A percentile compares a stretch with the other conserved stretches of the same genome.
Conservation (phyloP, 2,888 invertebrate genomes). For the Lycophotia porphyrea region DNA sequence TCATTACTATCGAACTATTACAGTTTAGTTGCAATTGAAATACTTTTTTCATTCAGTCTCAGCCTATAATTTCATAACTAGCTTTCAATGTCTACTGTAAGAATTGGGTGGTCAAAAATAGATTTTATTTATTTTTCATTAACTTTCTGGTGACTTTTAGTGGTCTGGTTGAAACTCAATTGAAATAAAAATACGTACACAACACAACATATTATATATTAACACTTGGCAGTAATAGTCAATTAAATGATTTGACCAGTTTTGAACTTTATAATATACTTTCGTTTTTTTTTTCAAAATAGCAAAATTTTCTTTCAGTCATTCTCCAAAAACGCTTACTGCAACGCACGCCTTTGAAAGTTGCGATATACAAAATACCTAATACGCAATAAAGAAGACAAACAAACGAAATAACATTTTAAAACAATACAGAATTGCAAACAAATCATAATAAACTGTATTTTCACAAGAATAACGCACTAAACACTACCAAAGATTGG, state of each 20-base stretch:
- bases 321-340: neutral
- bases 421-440: constrained; percentile 45
- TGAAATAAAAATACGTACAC: neutral
- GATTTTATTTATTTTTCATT: neutral
- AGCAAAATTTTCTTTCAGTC: neutral
- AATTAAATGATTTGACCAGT: neutral
- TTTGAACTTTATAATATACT: neutral
- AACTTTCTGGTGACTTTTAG: neutral
- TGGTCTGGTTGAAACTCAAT: neutral
- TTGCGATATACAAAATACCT: neutral
- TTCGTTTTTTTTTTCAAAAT: neutral
- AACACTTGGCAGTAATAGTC: too few species aligned
- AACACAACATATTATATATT: too few species aligned
- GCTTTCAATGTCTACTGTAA: neutral
- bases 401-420: constrained; percentile 5
- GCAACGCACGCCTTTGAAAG: neutral
- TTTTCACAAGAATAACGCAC: constrained; percentile 44
- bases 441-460: constrained; percentile 31
- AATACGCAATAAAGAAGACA: constrained; percentile 13
- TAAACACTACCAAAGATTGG: constrained; percentile 26
- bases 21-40: too few species aligned
- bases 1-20: neutral
- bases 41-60: constrained; percentile 8
- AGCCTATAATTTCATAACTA: neutral
- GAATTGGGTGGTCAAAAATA: neutral